A percentile compares a stretch with the other conserved stretches of the same genome.
phyloP scores from a whole-genome alignment of 2,888 invertebrate genomes.

The Rhodophaea formosa region DNA sequence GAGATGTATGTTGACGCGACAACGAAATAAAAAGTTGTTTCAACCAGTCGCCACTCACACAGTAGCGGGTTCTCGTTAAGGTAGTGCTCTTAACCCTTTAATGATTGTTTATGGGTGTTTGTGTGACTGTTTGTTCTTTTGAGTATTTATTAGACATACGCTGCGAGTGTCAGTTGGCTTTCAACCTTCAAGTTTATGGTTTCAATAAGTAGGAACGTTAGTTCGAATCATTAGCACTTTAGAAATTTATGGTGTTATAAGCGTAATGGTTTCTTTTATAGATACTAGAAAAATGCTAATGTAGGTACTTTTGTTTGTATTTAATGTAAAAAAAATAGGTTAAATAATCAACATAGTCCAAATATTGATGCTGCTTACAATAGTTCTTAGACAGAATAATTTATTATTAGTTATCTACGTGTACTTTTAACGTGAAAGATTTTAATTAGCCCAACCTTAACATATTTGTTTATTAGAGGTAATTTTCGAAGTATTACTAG shows the following conservation, averaged over 20 bases:
- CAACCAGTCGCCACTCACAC: slow-evolving; percentile 53
- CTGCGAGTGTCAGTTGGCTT: slow-evolving; percentile 3
- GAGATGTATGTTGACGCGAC: slow-evolving; percentile 42
- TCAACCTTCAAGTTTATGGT: neutral
- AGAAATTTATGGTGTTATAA: slow-evolving; percentile 5
- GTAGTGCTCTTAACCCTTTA: slow-evolving; percentile 65
- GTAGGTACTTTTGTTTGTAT: too few relatives aligned
- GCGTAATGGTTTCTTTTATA: neutral
- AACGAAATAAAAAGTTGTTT: slow-evolving; percentile 66
- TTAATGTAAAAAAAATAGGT: too few relatives aligned
- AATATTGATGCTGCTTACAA: too few relatives aligned
- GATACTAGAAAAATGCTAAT: neutral
- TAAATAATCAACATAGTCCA: too few relatives aligned
- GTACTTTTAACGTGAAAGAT: too few relatives aligned
- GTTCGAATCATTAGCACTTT: slow-evolving; percentile 11
- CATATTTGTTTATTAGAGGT: too few relatives aligned
- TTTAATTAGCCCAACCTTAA: too few relatives aligned
- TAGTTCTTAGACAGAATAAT: too few relatives aligned
- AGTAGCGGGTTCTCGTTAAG: slow-evolving; percentile 62
- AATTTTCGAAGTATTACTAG: too few relatives aligned
- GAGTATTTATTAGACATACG: slow-evolving; percentile 31
- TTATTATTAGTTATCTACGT: too few relatives aligned
- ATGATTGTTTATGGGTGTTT: slow-evolving; percentile 57
- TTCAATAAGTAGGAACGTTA: neutral
- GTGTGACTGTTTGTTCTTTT: slow-evolving; percentile 45